Conservation (phyloP, 2,888 invertebrate genomes). For the Choreutis nemorana region DNA sequence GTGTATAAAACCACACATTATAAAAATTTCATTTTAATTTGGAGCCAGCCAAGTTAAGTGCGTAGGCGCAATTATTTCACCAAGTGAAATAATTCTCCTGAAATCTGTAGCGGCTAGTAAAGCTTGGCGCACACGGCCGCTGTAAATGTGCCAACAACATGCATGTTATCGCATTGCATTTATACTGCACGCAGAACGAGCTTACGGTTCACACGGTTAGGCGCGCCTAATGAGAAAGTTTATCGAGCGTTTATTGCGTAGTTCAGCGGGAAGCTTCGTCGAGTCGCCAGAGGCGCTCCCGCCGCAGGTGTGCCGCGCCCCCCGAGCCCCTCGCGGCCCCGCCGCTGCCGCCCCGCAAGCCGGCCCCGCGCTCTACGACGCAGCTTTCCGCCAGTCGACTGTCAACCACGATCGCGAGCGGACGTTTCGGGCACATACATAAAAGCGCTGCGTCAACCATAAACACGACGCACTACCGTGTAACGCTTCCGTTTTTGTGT, state of each 20-base stretch:
- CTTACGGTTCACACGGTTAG: slow-evolving; percentile 64
- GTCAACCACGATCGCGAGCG: slow-evolving; percentile 44
- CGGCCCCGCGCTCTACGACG: slow-evolving; percentile 23
- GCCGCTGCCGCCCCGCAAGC: slow-evolving; percentile 22
- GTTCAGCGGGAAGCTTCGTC: slow-evolving; percentile 58
- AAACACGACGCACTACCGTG: slow-evolving; percentile 58
- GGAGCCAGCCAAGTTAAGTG: neutral
- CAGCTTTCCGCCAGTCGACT: slow-evolving; percentile 50
- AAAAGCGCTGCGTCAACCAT: slow-evolving; percentile 54
- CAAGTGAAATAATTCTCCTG: too few species aligned
- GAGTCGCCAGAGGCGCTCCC: slow-evolving; percentile 36
- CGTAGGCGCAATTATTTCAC: slow-evolving; percentile 1
- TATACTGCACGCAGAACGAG: slow-evolving; percentile 51
- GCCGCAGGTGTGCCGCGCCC: slow-evolving; percentile 51
- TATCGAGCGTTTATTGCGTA: slow-evolving; percentile 67
- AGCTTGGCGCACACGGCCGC: too few species aligned
- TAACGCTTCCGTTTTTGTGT: slow-evolving; percentile 49
- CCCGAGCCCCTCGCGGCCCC: slow-evolving; percentile 21
- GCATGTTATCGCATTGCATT: slow-evolving; percentile 41
- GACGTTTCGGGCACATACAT: slow-evolving; percentile 19
- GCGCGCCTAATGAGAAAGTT: slow-evolving; percentile 66
- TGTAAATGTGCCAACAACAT: neutral
- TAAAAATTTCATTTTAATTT: too few species aligned
- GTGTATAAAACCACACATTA: too few species aligned
- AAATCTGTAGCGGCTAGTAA: too few species aligned